Base-by-base conservation (phyloP, 2,113 vertebrate species). In the Anser cygnoides region DNA sequence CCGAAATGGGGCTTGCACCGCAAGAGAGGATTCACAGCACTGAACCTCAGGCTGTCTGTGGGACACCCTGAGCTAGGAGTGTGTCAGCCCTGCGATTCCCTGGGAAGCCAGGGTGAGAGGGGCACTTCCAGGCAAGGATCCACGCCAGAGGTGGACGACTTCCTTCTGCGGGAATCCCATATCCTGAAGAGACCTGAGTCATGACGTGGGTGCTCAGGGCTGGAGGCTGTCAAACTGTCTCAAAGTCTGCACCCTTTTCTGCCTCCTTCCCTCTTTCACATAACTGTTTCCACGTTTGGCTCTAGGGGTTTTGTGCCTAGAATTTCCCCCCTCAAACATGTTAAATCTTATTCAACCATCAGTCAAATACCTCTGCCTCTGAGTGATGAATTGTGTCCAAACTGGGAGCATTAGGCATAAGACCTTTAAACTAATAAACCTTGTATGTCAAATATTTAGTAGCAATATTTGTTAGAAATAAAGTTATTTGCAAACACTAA, bases 391-490 rank as follows among this genome's bases (percentile, higher is more conserved):
- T 2, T 65, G 16, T 37, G 10, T 43, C 28, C 25, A 88, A 43
- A 9, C 21, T 43, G 15, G 33, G 37, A 90, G 29, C 8, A 50
- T 13, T 39, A 59, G 89, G 28, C 44, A 39, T 13, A 79, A 4
- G 39, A 9, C n/a, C 84, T 88, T 92, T 50, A 88, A 88, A 92
- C 6, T 44, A 62, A 44, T n/a, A 75, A 54, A 37, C 29, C 22
- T 80, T 77, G 14, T 35, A 49, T 58, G 3, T 44, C 10, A 93
- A 88, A 11, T 50, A 81, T 66, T 76, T 65, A 72, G 43, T 12
- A 7, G 17, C 84, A 88, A 33, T 52, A 71, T n/a, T 79, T 88
- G 29, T 92, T 71, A 90, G 75, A 96, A 96, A 95, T 54, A 49
- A 89, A 57, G 59, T 80, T 41, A 55, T 18, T 63, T 90, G 15